Conservation (phyloP, 2,797 vertebrate species). For the Cyprinodon diabolis region DNA sequence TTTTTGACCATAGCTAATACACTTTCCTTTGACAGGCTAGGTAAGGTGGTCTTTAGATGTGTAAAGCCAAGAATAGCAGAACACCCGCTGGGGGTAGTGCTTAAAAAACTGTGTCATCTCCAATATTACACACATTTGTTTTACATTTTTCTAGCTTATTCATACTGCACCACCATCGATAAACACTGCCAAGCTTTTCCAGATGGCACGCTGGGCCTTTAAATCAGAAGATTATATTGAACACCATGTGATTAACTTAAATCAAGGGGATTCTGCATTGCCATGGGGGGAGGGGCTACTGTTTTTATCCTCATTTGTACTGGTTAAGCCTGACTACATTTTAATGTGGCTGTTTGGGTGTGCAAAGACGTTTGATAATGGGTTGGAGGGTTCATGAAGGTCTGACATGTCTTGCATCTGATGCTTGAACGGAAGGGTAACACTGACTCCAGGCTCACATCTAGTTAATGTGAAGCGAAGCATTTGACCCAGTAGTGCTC, state of each 20-base stretch:
- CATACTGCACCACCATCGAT: conserved; percentile 25
- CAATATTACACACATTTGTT: conserved; percentile 44
- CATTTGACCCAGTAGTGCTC: conserved; percentile 41
- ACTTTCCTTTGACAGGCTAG: conserved; percentile 51
- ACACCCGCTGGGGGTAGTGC: conserved; percentile 38
- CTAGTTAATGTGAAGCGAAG: conserved; percentile 53
- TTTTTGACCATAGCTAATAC: conserved; percentile 61
- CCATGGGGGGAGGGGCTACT: conserved; percentile 25
- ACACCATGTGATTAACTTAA: conserved; percentile 51
- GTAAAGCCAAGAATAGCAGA: conserved; percentile 54
- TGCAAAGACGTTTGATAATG: conserved; percentile 17
- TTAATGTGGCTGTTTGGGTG: not conserved
- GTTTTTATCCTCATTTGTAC: conserved; percentile 19
- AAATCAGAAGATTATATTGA: conserved; percentile 66
- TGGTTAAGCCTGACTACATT: conserved; percentile 10
- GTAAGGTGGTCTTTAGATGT: conserved; percentile 50
- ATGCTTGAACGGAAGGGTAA: conserved; percentile 44
- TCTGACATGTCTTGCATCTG: conserved; percentile 32
- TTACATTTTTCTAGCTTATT: conserved; percentile 39
- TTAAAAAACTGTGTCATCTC: conserved; percentile 59
- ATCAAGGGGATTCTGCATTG: conserved; percentile 14
- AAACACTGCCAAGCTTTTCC: conserved; percentile 40
- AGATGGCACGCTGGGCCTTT: conserved; percentile 56
- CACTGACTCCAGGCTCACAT: conserved; percentile 37
- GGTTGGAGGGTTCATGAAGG: conserved; percentile 21